phyloP scores from a whole-genome alignment of 1,140 invertebrate species.

The Hyles euphorbiae region DNA sequence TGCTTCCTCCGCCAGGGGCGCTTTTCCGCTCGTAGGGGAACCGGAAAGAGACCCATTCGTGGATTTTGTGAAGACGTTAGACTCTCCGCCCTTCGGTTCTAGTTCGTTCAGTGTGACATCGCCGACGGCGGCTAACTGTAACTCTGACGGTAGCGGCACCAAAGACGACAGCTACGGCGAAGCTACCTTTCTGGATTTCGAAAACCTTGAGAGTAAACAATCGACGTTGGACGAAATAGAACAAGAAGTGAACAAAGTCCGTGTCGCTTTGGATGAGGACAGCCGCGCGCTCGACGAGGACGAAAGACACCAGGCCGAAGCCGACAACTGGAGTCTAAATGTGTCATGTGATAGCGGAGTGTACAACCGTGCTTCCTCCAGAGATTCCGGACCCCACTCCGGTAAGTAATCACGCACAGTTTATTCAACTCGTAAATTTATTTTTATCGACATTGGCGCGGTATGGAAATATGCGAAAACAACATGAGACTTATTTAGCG shows the following conservation, averaged over 20 bases:
- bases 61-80: slow-evolving; percentile 35
- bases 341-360: slow-evolving; percentile 75
- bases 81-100: slow-evolving; percentile 45
- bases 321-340: slow-evolving; percentile 72
- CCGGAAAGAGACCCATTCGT: slow-evolving; percentile 50
- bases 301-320: slow-evolving; percentile 61
- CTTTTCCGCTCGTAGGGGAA: slow-evolving; percentile 37
- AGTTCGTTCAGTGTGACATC: slow-evolving; percentile 33
- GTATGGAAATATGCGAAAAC: slow-evolving; percentile 38
- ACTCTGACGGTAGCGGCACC: slow-evolving; percentile 29
- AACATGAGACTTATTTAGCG: slow-evolving; percentile 56
- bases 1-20: slow-evolving; percentile 40
- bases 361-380: slow-evolving; percentile 76
- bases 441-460: slow-evolving; percentile 39
- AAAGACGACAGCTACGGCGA: slow-evolving; percentile 62
- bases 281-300: slow-evolving; percentile 65
- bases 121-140: slow-evolving; percentile 27
- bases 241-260: slow-evolving; percentile 71
- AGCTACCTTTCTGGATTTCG: slow-evolving; percentile 64
- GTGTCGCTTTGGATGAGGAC: slow-evolving; percentile 69
- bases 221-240: slow-evolving; percentile 69
- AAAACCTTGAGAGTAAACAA: slow-evolving; percentile 54
- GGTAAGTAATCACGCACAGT: slow-evolving; percentile 45
- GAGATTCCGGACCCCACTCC: slow-evolving; percentile 73
- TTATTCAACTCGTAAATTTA: slow-evolving; percentile 46